Base-by-base conservation (phyloP, 2,888 invertebrate genomes). In the Andrena bucephala region DNA sequence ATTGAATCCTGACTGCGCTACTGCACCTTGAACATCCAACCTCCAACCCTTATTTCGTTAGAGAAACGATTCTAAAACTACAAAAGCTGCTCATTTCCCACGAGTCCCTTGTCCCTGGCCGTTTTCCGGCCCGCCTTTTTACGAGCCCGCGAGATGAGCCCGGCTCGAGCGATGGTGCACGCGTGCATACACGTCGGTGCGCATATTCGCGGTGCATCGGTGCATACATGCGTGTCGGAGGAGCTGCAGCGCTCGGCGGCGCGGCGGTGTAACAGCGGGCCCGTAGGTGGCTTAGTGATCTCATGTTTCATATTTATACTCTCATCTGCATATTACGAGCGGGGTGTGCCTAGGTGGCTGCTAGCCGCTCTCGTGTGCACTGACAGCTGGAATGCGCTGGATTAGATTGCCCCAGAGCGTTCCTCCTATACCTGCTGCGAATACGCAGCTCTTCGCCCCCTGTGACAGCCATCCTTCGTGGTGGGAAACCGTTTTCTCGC, bases 251-350 rank as follows among this genome's bases (percentile, higher is more conserved):
- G 67, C 67, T 59, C 68, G 71, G 76, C 73, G 60, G 76, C 69
- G 54, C 20, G 69, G 66, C 71, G 66, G 62, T 74, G 67, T 50
- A 78, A 82, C 72, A 62, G 78, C 60, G 68, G 69, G 57, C 71
- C 83, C 85, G 91, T 92, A 91, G 90, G 90, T 92, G 92, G 90
- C 86, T 83, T 74, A 83, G 81, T 90, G 90, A 91, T 91, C 91
- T 92, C 90, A 83, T 89, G 89, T 91, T 91, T 91, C 91, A 90
- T 90, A 92, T 92, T 92, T 92, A 91, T 92, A 88, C 82, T 91
- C 90, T 89, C 89, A 91, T 92, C 91, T 92, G 89, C 91, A 92
- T 92, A 90, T 91, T 90, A 91, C 88, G 89, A 91, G 84, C 87
- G 84, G 87, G 87, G 88, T 91, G 91, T 90, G 91, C 85, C 92